Base-by-base conservation (phyloP, 2,797 vertebrate genomes). In the Phoeniculus purpureus region DNA sequence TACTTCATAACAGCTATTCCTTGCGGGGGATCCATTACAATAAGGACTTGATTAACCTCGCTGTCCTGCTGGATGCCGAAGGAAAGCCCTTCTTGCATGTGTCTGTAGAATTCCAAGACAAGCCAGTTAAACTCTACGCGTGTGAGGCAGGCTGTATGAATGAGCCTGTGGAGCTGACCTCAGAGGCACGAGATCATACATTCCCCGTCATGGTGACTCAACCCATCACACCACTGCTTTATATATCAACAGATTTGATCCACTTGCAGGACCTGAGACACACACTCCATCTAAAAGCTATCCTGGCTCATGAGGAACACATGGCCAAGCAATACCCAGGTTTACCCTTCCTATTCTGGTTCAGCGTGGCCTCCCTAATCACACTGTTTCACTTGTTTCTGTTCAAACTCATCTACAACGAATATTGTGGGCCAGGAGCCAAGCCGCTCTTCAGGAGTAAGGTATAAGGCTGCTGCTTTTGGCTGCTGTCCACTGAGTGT, bases 391-490 rank as follows among this genome's bases (percentile, higher is more conserved):
- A 99, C 96, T 98, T 99, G 51, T 99, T 99, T 97, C 98, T 99
- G 94, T 99, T 99, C 98, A 99, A 99, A 96, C 99, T 99, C 93
- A 99, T 99, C 96, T 99, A 99, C 98, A 99, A 99, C 0, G 99
- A 99, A 96, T 99, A 99, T 95, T 99, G 99, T 10, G 99, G 99
- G 82, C 99, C 99, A 0, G 99, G 99, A 12, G 99, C 99, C 80
- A 99, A 99, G 97, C 98, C 99, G 0, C 98, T 99, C 97, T 99
- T 99, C 98, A 98, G 99, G 97, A 99, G 98, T 96, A 99, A 99
- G 98, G 99, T 99, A 98, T 98, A 98, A 97, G 92, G 87, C 94
- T 95, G 65, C 91, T 43, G 91, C 70, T 77, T 72, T 51, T 60
- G 72, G 61, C 93, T 96, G 81, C 95, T 95, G 74, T 96, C 77